Conservation (phyloP, 2,888 invertebrate species). For the Hypomecis atomaria region DNA sequence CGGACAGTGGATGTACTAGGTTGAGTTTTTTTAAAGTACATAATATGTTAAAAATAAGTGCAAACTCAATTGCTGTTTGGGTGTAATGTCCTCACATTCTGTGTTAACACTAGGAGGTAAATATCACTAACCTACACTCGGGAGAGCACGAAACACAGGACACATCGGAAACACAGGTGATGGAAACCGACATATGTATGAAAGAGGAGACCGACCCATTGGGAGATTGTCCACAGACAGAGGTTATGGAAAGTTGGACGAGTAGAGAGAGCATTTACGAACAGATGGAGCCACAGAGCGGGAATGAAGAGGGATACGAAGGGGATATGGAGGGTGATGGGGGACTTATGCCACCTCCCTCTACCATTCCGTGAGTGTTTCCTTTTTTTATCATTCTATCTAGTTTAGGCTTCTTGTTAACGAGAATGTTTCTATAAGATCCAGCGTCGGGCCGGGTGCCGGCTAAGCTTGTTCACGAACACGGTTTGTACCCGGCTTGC, state of each 20-base stretch:
- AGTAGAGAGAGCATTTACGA: slow-evolving; percentile 50
- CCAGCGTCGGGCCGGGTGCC: too few relatives aligned
- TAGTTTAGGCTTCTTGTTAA: too few relatives aligned
- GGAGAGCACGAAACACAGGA: slow-evolving; percentile 2
- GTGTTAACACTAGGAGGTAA: slow-evolving; percentile 72
- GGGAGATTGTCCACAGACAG: slow-evolving; percentile 72
- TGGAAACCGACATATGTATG: slow-evolving; percentile 32
- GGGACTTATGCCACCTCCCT: slow-evolving; percentile 94
- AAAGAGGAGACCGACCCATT: slow-evolving; percentile 51
- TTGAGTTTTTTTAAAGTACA: not conserved
- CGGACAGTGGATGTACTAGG: too few relatives aligned
- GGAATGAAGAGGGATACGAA: slow-evolving; percentile 87
- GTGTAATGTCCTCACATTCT: slow-evolving; percentile 50
- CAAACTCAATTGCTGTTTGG: slow-evolving; percentile 20
- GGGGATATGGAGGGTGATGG: slow-evolving; percentile 87
- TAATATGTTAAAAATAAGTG: slow-evolving; percentile 16
- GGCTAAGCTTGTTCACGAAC: too few relatives aligned
- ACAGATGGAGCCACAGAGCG: slow-evolving; percentile 58
- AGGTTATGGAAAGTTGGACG: slow-evolving; percentile 47
- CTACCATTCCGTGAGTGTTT: slow-evolving; percentile 80
- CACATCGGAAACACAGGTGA: slow-evolving; percentile 38
- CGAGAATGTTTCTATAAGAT: too few relatives aligned
- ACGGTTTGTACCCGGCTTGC: too few relatives aligned
- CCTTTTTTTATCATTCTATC: not conserved
- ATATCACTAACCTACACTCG: slow-evolving; percentile 61